Evolutionary conservation across 1,140 invertebrate species (phyloP), one percentile per base, ranked within the genome.

Genomic region (Brachionus rubens): DNA sequence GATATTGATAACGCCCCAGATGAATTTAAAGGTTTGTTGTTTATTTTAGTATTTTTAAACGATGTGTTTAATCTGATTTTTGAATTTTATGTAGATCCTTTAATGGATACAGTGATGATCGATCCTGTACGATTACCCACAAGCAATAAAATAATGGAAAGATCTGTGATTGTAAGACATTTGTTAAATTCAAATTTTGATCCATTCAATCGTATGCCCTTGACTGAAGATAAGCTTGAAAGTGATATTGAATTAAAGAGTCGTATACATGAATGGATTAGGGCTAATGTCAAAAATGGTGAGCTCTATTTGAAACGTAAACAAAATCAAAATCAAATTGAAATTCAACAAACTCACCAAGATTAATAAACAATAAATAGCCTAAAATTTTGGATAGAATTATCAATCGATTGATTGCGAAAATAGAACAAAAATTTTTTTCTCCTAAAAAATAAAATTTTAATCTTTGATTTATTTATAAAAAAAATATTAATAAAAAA

Each of bases 61-160:
- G 7, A 56, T 26, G 43, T n/a, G 10, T 56, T 46, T 50, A 10
- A 14, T 28, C 12, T 56, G 59, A 36, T 41, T 76, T 9, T 79
- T 46, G 65, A 70, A 52, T 40, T 47, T 77, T 79, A 83, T 67
- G 3, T 77, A 89, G 95, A 98, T 88, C 94, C 95, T 0, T 85
- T 99, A 1, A 97, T 98, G 94, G 93, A 95, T 81, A 98, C 94
- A 0, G 83, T 99, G 19, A 98, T 98, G 95, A 90, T 90, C 1
- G 94, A 99, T 83, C 96, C 96, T 2, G 94, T 98, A 0, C 87
- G 91, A 76, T 86, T 99, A 77, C 95, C 95, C 9, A 75, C 78
- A 26, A 93, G 93, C 75, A 95, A 95, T 75, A 92, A 92, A 80
- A 88, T 97, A 2, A 97, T 98, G 93, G 95, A 98, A 84, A 88